Evolutionary conservation across 1,140 invertebrate species (phyloP).

Genomic region (Triops longicaudatus): DNA sequence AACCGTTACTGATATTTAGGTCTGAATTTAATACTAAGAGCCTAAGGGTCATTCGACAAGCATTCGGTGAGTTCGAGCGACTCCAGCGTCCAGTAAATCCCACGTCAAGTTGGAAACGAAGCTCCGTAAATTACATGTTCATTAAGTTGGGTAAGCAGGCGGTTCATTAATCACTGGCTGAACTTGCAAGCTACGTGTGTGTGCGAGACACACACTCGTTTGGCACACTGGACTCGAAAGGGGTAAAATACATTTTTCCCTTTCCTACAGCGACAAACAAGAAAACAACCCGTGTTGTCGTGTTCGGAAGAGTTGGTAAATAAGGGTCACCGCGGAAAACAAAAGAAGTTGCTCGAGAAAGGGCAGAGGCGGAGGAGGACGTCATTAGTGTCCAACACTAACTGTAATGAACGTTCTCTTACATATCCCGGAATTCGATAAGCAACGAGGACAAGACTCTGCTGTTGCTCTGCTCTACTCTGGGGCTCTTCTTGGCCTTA

Average conservation of each 20-base stretch:
- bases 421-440: conserved; percentile 13
- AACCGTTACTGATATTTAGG: not conserved
- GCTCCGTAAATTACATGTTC: conserved; percentile 7
- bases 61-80: not conserved
- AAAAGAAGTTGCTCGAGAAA: not conserved
- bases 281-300: not conserved
- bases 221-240: not conserved
- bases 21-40: not conserved
- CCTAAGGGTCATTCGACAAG: not conserved
- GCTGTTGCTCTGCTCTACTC: not conserved
- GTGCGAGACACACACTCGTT: not conserved
- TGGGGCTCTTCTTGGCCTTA: not conserved
- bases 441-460: not conserved
- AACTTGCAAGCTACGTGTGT: not conserved
- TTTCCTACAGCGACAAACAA: not conserved
- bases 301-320: not conserved
- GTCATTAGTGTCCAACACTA: conserved; percentile 1
- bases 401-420: conserved; percentile 13
- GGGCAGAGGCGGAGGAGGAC: not conserved
- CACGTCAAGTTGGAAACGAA: not conserved
- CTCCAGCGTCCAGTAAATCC: not conserved
- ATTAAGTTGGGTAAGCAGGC: not conserved
- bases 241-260: not conserved
- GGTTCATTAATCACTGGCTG: conserved; percentile 1
- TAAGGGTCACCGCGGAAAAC: not conserved